Conservation (phyloP, 2,888 invertebrate species). For the Malthinus seriepunctatus region DNA sequence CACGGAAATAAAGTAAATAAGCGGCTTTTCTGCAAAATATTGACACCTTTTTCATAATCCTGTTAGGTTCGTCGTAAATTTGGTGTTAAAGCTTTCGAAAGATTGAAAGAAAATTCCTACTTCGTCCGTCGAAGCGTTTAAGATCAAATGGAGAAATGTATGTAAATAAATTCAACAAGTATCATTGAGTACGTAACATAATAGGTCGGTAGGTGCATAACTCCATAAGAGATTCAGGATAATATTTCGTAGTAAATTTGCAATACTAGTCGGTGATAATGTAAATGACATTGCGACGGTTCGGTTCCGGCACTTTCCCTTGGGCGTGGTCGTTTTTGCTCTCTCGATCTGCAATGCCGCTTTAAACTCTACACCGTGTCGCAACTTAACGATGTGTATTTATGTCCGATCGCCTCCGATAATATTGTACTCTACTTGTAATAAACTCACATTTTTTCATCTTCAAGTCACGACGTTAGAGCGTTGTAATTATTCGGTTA, state of each 20-base stretch:
- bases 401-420: constrained; percentile 35
- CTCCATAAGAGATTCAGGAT: too few species aligned
- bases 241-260: constrained; percentile 15
- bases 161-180: too few species aligned
- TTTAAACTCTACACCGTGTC: constrained; percentile 21
- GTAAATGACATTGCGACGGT: constrained; percentile 37
- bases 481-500: constrained; percentile 33
- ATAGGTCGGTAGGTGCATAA: too few species aligned
- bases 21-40: too few species aligned
- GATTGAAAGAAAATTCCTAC: too few species aligned
- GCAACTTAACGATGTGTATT: constrained; percentile 35
- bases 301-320: constrained; percentile 38
- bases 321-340: constrained; percentile 35
- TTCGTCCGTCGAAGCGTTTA: too few species aligned
- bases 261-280: constrained; percentile 25
- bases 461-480: constrained; percentile 28
- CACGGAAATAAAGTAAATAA: too few species aligned
- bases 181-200: too few species aligned
- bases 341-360: constrained; percentile 17
- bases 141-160: too few species aligned
- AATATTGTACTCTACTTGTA: constrained; percentile 36
- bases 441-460: constrained; percentile 34
- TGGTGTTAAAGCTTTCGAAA: too few species aligned
- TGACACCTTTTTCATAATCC: too few species aligned
- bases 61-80: too few species aligned